Conservation (phyloP, 2,888 invertebrate genomes). For the Cataglyphis rosenhaueri region DNA sequence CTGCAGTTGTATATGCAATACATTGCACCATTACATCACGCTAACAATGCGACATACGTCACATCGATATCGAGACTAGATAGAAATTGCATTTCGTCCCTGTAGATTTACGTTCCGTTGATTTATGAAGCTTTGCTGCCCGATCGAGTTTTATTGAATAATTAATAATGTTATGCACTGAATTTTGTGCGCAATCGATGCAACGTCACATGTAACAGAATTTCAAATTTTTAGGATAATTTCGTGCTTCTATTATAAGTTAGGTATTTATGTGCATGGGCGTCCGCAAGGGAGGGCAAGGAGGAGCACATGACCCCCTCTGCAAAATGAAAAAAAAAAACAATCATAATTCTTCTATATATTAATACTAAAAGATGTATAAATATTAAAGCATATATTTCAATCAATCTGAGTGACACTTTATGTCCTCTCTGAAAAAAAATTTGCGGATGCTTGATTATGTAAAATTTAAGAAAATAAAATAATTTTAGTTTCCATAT, state of each 20-base stretch:
- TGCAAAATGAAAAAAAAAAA: too few relatives aligned
- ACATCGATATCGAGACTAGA: background rate
- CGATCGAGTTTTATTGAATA: constrained; percentile 43
- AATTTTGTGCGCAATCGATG: background rate
- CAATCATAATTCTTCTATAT: too few relatives aligned
- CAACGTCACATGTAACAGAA: background rate
- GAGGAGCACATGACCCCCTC: too few relatives aligned
- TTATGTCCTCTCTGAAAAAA: too few relatives aligned
- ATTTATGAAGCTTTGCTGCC: constrained; percentile 23
- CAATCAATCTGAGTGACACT: too few relatives aligned
- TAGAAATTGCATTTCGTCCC: constrained; percentile 32
- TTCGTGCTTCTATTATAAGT: background rate
- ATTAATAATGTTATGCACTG: constrained; percentile 2
- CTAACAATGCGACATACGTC: background rate
- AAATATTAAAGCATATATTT: too few relatives aligned
- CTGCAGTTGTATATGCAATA: background rate
- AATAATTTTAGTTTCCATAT: background rate
- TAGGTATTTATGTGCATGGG: background rate
- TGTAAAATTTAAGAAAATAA: background rate
- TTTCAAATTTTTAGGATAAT: background rate
- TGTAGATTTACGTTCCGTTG: background rate
- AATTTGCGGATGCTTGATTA: too few relatives aligned
- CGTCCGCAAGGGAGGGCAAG: too few relatives aligned
- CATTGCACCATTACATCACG: background rate
- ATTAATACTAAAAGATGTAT: too few relatives aligned